These are phyloP conservation scores for Drosophila virilis DNA, from an alignment of 1,140 invertebrate genomes.

Conservation along the genomic window DNA sequence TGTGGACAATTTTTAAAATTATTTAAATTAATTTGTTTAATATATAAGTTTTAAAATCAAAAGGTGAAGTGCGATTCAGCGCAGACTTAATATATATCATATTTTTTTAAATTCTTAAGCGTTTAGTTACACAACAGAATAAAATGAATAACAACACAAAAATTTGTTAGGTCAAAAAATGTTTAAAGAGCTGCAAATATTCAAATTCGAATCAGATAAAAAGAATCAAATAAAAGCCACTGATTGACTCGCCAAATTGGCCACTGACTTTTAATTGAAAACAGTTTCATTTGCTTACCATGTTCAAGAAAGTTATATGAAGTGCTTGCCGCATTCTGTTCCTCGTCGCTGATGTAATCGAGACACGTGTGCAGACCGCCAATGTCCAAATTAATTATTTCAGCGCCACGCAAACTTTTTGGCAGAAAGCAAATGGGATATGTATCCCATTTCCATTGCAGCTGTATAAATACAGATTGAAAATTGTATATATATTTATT, in stretches of 20 bases:
- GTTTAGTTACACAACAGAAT: no score
- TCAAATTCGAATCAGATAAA: background rate
- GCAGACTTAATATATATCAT: no score
- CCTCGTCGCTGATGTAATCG: conserved; percentile 83
- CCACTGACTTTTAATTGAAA: background rate
- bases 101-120: no score
- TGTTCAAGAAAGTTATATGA: conserved; percentile 84
- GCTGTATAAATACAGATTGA: conserved; percentile 40
- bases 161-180: no score
- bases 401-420: conserved; percentile 76
- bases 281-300: conserved; percentile 47
- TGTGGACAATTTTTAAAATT: background rate
- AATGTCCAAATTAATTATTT: conserved; percentile 82
- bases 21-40: no score
- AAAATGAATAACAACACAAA: no score
- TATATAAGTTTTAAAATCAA: no score
- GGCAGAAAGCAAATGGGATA: conserved; percentile 84
- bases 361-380: conserved; percentile 76
- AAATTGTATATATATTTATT: conserved; percentile 4
- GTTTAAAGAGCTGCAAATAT: background rate
- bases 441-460: conserved; percentile 81
- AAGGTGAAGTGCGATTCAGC: no score
- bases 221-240: background rate
- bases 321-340: conserved; percentile 83
- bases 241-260: background rate